Evolutionary conservation across 1,140 invertebrate species (phyloP), one percentile per base, ranked within the genome.

Genomic region (Papilio helenus): DNA sequence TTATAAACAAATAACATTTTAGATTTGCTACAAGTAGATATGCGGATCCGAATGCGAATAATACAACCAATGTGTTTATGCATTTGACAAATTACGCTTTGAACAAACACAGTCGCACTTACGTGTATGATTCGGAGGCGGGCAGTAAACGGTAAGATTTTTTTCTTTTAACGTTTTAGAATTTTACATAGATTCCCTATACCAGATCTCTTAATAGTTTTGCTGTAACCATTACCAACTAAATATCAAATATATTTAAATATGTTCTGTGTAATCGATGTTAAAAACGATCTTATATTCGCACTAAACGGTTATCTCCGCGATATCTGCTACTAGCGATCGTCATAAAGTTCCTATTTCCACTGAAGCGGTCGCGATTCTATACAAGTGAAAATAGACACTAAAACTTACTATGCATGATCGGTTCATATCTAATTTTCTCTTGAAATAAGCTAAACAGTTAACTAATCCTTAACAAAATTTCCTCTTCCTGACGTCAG

Each of bases 11-110:
- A 14, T 1, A 8, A n/a, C 9, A 58, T 90, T 90, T 74, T 79
- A 96, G 97, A 87, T 98, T 99, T 93, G 98, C 98, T 0, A 99
- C 98, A 1, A 97, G 96, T 83, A 96, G 97, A 85, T 99, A 98
- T 87, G 96, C 96, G 80, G 97, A 98, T 85, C 98, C 98, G 0
- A 97, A 96, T 68, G 95, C 96, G 18, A 95, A 96, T 49, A 99
- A 99, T 84, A 96, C 97, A 2, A 95, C 95, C 0, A 98, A 99
- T 89, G 96, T 98, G 46, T 99, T 97, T 90, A 99, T 99, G 98
- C 99, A 99, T 94, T 95, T 99, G 79, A 99, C 99, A 0, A 99
- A 99, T 95, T 99, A 99, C 90, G 97, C 98, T 0, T 96, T 99
- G 1, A 99, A 99, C 93, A 99, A 99, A 87, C 97, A 98, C 83